Conservation (phyloP, 2,888 invertebrate species). For the Oscheius onirici region DNA sequence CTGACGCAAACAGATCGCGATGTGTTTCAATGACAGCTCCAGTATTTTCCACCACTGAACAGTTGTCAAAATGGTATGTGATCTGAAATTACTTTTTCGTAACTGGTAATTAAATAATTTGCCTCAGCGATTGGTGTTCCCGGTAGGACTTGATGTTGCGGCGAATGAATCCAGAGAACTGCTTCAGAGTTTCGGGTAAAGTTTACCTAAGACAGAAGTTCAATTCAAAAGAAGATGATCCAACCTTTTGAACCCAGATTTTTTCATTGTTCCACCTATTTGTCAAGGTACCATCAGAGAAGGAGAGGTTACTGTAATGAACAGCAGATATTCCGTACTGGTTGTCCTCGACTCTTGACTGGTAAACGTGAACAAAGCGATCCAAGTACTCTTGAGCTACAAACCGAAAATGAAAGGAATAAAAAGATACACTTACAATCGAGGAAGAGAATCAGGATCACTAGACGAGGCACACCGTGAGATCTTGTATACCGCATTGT, state of each 20-base stretch:
- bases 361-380: constrained; percentile 67
- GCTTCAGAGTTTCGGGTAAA: constrained; percentile 68
- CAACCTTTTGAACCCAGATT: constrained; percentile 69
- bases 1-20: constrained; percentile 89
- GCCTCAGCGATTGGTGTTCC: constrained; percentile 81
- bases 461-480: constrained; percentile 63
- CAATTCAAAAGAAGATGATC: background rate
- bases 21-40: constrained; percentile 79
- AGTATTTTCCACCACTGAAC: constrained; percentile 86
- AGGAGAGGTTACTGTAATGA: constrained; percentile 78
- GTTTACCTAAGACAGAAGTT: constrained; percentile 52
- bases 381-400: constrained; percentile 70
- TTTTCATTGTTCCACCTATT: constrained; percentile 68
- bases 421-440: constrained; percentile 54
- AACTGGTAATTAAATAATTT: background rate
- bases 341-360: constrained; percentile 75
- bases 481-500: constrained; percentile 71
- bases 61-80: constrained; percentile 86
- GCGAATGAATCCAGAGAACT: constrained; percentile 71
- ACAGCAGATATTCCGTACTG: constrained; percentile 81
- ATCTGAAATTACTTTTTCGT: constrained; percentile 74
- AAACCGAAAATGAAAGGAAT: background rate
- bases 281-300: constrained; percentile 62
- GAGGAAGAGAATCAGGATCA: constrained; percentile 68
- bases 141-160: constrained; percentile 65